Evolutionary conservation across 1,140 invertebrate species (phyloP), one percentile per base, ranked within the genome.

Genomic region (Caenorhabditis tropicalis): DNA sequence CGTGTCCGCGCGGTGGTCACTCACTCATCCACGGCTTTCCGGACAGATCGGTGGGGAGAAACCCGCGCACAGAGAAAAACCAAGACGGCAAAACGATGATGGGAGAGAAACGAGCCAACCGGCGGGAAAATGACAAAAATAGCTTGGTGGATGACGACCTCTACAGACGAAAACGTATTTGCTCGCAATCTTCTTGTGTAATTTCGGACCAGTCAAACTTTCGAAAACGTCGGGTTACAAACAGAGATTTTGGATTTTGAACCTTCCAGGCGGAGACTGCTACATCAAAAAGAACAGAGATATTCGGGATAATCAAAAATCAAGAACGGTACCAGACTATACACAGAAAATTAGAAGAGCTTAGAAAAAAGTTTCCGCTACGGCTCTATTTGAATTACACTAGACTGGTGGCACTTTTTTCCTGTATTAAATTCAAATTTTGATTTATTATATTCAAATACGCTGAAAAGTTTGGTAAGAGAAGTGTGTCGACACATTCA

Each of bases 41-140:
- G 65, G 65, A 74, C 65, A 74, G 65, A 33, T 74, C 29, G 65
- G n/a, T n/a, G n/a, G n/a, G n/a, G n/a, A n/a, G 12, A 43, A 74
- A 74, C 43, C 65, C 36, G 65, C 33, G 65, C 65, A 74, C n/a
- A 43, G 65, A 24, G 65, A 74, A 74, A 74, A 74, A 39, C 65
- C 65, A 74, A 74, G 65, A 74, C 65, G 36, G n/a, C 33, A 56
- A 6, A 19, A 19, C 15, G 49, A n/a, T n/a, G n/a, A n/a, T n/a
- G n/a, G n/a, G 58, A 58, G 31, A 43, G 16, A 39, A 65, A 65
- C 19, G 19, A 65, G n/a, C 36, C 33, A 24, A 24, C 21, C 36
- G 36, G 65, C 15, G 9, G 33, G n/a, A 6, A 36, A 74, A 74
- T 46, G 33, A 74, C 65, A 24, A 74, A 74, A 74, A 74, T 74